Percentiles rank a stretch among this genome's conserved stretches.
Evolutionary conservation across 2,888 invertebrate genomes (phyloP).

Genomic region (Deladenus siricidicola): DNA sequence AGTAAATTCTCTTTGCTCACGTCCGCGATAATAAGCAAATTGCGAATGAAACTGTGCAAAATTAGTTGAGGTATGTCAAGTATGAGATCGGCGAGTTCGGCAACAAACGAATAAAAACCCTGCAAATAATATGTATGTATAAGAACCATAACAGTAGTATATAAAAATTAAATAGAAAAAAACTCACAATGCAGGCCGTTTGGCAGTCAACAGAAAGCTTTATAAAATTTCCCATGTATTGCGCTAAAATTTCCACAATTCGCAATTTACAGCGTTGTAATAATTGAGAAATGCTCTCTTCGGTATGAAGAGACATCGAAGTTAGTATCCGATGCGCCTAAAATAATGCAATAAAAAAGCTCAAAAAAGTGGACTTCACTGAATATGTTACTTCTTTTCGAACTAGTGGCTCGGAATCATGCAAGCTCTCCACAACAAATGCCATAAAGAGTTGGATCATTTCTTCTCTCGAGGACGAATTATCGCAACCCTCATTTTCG

Average conservation of each 20-base stretch:
- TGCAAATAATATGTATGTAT: constrained; percentile 1
- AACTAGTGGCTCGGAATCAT: constrained; percentile 11
- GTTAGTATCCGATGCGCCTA: constrained; percentile 8
- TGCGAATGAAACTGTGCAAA: constrained; percentile 5
- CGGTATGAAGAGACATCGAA: neutral
- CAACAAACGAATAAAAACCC: constrained; percentile 14
- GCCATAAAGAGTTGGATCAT: neutral
- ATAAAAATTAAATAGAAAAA: constrained; percentile 2
- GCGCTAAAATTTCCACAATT: constrained; percentile 1
- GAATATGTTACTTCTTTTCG: constrained; percentile 12
- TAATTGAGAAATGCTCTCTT: neutral
- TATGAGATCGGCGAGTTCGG: constrained; percentile 6
- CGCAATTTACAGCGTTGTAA: neutral
- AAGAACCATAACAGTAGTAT: neutral
- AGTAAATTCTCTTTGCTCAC: neutral
- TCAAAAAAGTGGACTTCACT: neutral
- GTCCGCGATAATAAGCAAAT: neutral
- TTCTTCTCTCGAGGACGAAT: neutral
- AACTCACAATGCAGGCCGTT: constrained; percentile 29
- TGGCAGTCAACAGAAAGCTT: constrained; percentile 19
- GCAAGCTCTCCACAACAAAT: constrained; percentile 10
- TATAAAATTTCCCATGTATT: constrained; percentile 14
- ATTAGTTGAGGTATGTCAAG: constrained; percentile 11
- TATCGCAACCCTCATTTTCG: neutral
- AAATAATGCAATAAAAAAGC: neutral